phyloP scores from a whole-genome alignment of 2,113 vertebrate genomes.

The Gymnocephalus cernua region DNA sequence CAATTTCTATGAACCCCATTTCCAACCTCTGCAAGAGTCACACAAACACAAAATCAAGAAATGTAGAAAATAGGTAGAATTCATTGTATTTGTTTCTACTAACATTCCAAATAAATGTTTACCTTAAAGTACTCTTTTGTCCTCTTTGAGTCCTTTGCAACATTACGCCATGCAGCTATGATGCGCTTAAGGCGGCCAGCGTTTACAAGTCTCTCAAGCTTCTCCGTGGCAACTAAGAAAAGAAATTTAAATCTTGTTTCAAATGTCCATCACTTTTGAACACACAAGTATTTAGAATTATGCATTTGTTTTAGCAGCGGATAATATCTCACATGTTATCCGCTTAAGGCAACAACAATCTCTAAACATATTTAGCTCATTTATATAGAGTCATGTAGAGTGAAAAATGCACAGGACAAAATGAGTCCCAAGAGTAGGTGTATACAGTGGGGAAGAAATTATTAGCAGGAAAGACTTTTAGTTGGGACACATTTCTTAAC shows the following conservation, averaged over 20 bases:
- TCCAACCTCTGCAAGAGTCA: constrained; percentile 62
- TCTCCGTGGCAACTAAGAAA: constrained; percentile 61
- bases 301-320: not conserved
- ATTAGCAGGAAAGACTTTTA: constrained; percentile 35
- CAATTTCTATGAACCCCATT: constrained; percentile 41
- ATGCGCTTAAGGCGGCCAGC: constrained; percentile 38
- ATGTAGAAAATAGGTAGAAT: not conserved
- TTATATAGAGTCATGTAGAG: constrained; percentile 1
- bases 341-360: not conserved
- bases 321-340: too few relatives aligned
- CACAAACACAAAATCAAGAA: not conserved
- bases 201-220: constrained; percentile 59
- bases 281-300: not conserved
- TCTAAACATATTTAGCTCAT: not conserved
- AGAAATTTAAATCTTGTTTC: constrained; percentile 19
- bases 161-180: constrained; percentile 60
- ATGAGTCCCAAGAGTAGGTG: constrained; percentile 64
- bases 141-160: constrained; percentile 65
- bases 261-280: not conserved
- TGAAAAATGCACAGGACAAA: constrained; percentile 33
- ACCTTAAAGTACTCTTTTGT: constrained; percentile 74
- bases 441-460: constrained; percentile 17
- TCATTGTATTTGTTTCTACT: not conserved
- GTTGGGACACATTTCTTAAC: constrained; percentile 52
- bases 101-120: constrained; percentile 2